Conservation (phyloP, 2,888 invertebrate genomes). For the Heliconius sara region DNA sequence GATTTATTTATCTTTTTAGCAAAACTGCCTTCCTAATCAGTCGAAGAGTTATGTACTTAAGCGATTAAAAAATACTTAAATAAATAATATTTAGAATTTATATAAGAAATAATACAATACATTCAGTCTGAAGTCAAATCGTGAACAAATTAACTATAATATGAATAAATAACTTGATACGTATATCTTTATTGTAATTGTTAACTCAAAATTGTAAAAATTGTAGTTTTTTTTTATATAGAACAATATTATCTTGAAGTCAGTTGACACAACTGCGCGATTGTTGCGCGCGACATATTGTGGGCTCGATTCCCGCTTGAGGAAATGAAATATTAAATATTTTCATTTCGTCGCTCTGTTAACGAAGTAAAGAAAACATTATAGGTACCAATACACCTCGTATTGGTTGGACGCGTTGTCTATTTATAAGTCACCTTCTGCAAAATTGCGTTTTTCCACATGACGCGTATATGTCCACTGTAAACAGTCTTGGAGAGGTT, state of each 20-base stretch:
- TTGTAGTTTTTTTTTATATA: not conserved
- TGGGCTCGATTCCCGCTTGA: no score
- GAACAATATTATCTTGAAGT: no score
- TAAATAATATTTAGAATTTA: no score
- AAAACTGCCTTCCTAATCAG: not conserved
- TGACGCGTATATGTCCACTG: not conserved
- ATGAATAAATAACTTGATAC: no score
- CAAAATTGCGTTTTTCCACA: not conserved
- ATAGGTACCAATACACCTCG: not conserved
- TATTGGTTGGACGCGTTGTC: not conserved
- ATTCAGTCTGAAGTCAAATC: no score
- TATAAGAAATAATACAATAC: no score
- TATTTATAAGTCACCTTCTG: slow-evolving; percentile 10
- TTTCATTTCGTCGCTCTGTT: no score
- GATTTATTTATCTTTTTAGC: not conserved
- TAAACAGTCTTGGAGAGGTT: slow-evolving; percentile 2
- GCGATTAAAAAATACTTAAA: not conserved
- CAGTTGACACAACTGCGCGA: no score
- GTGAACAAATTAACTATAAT: no score
- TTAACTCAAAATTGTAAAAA: not conserved
- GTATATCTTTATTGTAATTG: not conserved
- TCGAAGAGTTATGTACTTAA: not conserved
- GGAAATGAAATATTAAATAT: no score
- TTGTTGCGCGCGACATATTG: no score
- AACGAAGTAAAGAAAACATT: no score